Conservation (phyloP, 2,113 vertebrate genomes). For the Boleophthalmus pectinirostris region DNA sequence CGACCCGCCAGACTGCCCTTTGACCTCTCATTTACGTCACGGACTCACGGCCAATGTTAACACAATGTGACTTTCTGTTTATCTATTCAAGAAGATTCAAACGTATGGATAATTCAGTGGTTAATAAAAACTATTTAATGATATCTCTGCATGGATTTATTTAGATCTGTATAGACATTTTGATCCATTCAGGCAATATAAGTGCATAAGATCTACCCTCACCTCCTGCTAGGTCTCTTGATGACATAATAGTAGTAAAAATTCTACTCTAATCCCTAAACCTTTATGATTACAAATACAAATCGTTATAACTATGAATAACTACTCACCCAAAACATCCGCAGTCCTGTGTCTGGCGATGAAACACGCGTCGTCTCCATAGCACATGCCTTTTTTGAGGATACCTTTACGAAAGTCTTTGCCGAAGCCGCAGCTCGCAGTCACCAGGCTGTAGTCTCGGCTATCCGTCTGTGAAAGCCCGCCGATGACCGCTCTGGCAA, state of each 20-base stretch:
- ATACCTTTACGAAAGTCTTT: conserved; percentile 98
- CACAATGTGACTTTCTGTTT: neutral
- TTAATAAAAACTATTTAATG: neutral
- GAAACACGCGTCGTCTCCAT: conserved; percentile 98
- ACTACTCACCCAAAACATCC: conserved; percentile 89
- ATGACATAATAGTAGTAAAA: no score
- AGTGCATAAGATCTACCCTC: no score
- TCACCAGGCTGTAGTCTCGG: conserved; percentile 95
- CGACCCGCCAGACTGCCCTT: conserved; percentile 5
- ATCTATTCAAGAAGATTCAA: neutral
- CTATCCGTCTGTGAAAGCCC: conserved; percentile 95
- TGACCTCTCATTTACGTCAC: conserved; percentile 18
- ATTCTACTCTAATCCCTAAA: no score
- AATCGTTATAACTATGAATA: neutral
- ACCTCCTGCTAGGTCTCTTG: no score
- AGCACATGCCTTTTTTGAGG: conserved; percentile 97
- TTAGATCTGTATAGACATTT: no score
- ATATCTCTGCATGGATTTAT: no score
- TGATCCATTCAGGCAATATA: no score
- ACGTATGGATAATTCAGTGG: neutral
- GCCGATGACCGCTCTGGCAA: conserved; percentile 95
- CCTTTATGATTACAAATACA: no score
- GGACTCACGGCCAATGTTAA: neutral
- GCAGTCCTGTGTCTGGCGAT: conserved; percentile 90
- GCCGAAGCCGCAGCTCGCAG: conserved; percentile 96